These are phyloP conservation scores for Stenichneumon culpator DNA, from an alignment of 2,888 invertebrate genomes.

Conservation along the genomic window DNA sequence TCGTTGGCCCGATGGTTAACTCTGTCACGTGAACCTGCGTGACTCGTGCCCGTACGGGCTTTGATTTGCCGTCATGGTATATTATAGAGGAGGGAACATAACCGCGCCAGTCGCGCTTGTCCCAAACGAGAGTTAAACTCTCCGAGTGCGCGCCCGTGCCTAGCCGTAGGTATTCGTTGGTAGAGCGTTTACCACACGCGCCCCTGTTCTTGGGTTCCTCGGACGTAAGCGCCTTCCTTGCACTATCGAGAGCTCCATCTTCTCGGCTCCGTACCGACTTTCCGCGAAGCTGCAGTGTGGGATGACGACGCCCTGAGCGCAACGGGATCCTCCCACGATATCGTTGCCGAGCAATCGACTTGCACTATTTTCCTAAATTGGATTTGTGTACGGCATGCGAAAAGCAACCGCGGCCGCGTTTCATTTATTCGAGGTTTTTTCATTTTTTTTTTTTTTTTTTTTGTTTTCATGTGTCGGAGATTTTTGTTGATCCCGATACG, in stretches of 20 bases:
- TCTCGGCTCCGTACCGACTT: slow-evolving; percentile 4
- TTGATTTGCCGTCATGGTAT: slow-evolving; percentile 36
- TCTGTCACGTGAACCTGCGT: slow-evolving; percentile 69
- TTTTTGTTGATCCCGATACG: too few species aligned
- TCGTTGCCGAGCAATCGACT: slow-evolving; percentile 16
- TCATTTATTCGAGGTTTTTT: neutral
- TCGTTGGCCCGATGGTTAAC: slow-evolving; percentile 29
- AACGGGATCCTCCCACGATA: slow-evolving; percentile 30
- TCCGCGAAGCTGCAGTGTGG: neutral
- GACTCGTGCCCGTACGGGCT: slow-evolving; percentile 49
- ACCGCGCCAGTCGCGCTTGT: slow-evolving; percentile 33
- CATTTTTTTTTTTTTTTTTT: neutral
- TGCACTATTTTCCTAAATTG: slow-evolving; percentile 24
- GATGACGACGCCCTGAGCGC: slow-evolving; percentile 12
- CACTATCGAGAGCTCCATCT: slow-evolving; percentile 32
- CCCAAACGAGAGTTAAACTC: slow-evolving; percentile 48
- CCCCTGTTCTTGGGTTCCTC: slow-evolving; percentile 13
- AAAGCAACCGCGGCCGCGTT: neutral
- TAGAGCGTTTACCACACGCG: slow-evolving; percentile 6
- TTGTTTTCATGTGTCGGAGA: too few species aligned
- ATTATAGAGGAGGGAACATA: slow-evolving; percentile 8
- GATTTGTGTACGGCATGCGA: neutral
- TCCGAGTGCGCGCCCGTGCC: slow-evolving; percentile 19
- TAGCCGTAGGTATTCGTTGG: slow-evolving; percentile 36
- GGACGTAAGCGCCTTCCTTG: slow-evolving; percentile 14